Base-by-base conservation (phyloP, 2,113 vertebrate species). In the Phalacrocorax aristotelis region DNA sequence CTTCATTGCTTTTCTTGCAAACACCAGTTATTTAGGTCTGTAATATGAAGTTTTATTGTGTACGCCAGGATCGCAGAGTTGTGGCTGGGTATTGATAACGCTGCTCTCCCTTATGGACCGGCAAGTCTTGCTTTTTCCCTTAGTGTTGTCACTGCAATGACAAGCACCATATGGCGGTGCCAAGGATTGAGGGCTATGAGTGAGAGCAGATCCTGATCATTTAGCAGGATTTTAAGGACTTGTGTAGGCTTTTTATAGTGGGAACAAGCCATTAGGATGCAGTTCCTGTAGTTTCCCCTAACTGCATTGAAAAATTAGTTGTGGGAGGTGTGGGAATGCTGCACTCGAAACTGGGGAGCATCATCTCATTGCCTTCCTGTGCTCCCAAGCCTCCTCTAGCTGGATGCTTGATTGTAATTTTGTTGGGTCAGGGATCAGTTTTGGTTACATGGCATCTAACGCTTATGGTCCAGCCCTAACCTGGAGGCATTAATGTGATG, bases 91-190 rank as follows among this genome's bases (percentile, higher is more conserved):
- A 18, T 21, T 44, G 70, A 9, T 36, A 51, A 20, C 0, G 0
- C 26, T 42, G 40, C 11, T n/a, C 27, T 54, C 64, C 40, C 5
- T n/a, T 30, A 44, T 0, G 13, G 66, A 69, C 42, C 18, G 52
- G 52, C 29, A 52, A 29, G 32, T 40, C 42, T 51, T 44, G 11
- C 29, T 77, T 60, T 49, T 64, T 30, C 17, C 18, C 9, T 29
- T 57, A 4, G 5, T 30, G 60, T 27, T 15, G 36, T 38, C 58
- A 44, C 52, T 77, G 16, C 57, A 48, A 11, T 0, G 5, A 12
- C 19, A 66, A 26, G 18, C 11, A 1, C 30, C n/a, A 0, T 40
- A 7, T n/a, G 34, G 18, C 6, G 1, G 26, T 52, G 34, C 44
- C 32, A 42, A 61, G 49, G 52, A 17, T 2, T 34, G 70, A 42